phyloP scores from a whole-genome alignment of 2,113 vertebrate genomes.

The Gavia stellata region DNA sequence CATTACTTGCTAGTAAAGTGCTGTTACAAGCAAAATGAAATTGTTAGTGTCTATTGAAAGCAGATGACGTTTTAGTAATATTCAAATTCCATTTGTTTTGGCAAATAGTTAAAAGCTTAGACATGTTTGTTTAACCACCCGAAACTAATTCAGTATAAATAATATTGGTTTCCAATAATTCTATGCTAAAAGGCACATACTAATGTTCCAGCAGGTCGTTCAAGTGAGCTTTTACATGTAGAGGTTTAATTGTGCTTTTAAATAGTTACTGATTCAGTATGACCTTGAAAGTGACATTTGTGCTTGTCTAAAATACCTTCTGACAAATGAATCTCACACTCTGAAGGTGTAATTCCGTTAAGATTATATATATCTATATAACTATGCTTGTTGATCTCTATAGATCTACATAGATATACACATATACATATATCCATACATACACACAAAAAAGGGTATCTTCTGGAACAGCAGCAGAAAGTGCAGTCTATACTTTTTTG shows the following conservation, averaged over 20 bases:
- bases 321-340: constrained; percentile 43
- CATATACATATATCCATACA: constrained; percentile 54
- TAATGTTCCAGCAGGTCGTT: constrained; percentile 72
- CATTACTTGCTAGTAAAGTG: constrained; percentile 43
- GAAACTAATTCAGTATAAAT: constrained; percentile 64
- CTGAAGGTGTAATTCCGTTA: constrained; percentile 32
- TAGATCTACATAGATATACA: constrained; percentile 57
- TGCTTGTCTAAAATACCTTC: constrained; percentile 64
- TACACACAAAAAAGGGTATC: constrained; percentile 39
- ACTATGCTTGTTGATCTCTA: constrained; percentile 43
- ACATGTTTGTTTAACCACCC: constrained; percentile 44
- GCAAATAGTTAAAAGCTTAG: constrained; percentile 66
- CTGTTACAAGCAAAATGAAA: constrained; percentile 54
- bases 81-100: constrained; percentile 56
- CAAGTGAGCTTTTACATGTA: constrained; percentile 68
- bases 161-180: constrained; percentile 55
- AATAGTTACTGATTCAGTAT: constrained; percentile 62
- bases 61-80: constrained; percentile 46
- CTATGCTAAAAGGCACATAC: constrained; percentile 77
- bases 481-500: constrained; percentile 46
- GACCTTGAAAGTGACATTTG: constrained; percentile 72
- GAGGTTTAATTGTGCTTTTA: constrained; percentile 77
- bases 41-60: constrained; percentile 40
- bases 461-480: constrained; percentile 47
- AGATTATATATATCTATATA: constrained; percentile 50